Evolutionary conservation across 2,888 invertebrate genomes (phyloP).

Genomic region (Drosophila recens): DNA sequence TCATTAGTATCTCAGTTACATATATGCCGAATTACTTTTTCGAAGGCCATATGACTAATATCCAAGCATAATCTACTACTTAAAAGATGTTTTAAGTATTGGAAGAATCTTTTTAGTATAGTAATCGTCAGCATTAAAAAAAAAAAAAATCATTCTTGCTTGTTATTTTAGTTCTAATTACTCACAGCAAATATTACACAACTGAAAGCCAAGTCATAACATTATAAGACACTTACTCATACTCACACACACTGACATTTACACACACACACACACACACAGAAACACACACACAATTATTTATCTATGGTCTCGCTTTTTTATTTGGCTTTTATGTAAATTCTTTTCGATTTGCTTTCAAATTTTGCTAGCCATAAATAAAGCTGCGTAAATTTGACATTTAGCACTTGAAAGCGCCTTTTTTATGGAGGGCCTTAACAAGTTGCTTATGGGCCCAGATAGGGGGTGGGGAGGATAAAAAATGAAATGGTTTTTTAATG

Average conservation of each 20-base stretch:
- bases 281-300: neutral
- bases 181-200: slow-evolving; percentile 46
- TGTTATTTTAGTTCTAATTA: slow-evolving; percentile 47
- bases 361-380: slow-evolving; percentile 50
- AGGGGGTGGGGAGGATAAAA: neutral
- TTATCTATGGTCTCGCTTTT: slow-evolving; percentile 36
- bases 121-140: neutral
- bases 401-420: slow-evolving; percentile 63
- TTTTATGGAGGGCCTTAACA: slow-evolving; percentile 53
- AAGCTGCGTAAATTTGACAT: slow-evolving; percentile 54
- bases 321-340: slow-evolving; percentile 65
- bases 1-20: neutral
- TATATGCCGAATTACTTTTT: no score
- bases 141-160: neutral
- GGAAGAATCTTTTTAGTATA: neutral
- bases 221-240: slow-evolving; percentile 21
- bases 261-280: neutral
- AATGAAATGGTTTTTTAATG: slow-evolving; percentile 37
- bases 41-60: neutral
- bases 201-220: slow-evolving; percentile 19
- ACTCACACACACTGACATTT: neutral
- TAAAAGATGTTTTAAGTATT: neutral
- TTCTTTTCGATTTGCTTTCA: slow-evolving; percentile 51
- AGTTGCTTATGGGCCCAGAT: slow-evolving; percentile 44
- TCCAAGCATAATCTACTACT: neutral